A percentile compares a stretch with the other conserved stretches of the same genome.
phyloP scores from a whole-genome alignment of 2,888 invertebrate species.

The Heliconius hortense region DNA sequence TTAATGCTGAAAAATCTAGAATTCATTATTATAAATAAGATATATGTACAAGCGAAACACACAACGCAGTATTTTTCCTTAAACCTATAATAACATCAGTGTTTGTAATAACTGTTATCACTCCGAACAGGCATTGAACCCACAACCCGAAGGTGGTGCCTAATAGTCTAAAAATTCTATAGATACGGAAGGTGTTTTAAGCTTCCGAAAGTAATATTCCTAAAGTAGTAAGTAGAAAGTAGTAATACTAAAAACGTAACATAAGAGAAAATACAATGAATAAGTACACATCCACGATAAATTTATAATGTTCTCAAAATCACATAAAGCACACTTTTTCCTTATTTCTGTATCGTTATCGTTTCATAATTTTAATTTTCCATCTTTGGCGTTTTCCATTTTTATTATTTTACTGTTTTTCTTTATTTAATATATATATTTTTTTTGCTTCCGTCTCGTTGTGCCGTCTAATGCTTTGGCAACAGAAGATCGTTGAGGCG shows the following conservation, averaged over 20 bases:
- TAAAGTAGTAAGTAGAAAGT: no score
- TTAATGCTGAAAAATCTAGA: not conserved
- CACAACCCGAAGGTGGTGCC: not conserved
- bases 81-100: not conserved
- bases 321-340: slow-evolving; percentile 10
- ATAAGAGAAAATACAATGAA: not conserved
- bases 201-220: not conserved
- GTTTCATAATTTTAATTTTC: slow-evolving; percentile 43
- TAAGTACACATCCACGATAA: slow-evolving; percentile 10
- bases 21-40: not conserved
- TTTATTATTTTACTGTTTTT: slow-evolving; percentile 43
- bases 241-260: not conserved
- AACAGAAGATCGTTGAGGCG: slow-evolving; percentile 96
- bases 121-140: not conserved
- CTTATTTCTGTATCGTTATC: slow-evolving; percentile 18
- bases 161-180: not conserved
- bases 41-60: not conserved
- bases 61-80: not conserved
- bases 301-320: not conserved
- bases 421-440: slow-evolving; percentile 65
- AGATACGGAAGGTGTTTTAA: no score
- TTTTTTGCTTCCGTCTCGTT: slow-evolving; percentile 69
- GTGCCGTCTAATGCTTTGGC: slow-evolving; percentile 70
- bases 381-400: slow-evolving; percentile 42
- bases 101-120: not conserved